phyloP scores from a whole-genome alignment of 2,797 vertebrate species.

The Rhinatrema bivittatum region DNA sequence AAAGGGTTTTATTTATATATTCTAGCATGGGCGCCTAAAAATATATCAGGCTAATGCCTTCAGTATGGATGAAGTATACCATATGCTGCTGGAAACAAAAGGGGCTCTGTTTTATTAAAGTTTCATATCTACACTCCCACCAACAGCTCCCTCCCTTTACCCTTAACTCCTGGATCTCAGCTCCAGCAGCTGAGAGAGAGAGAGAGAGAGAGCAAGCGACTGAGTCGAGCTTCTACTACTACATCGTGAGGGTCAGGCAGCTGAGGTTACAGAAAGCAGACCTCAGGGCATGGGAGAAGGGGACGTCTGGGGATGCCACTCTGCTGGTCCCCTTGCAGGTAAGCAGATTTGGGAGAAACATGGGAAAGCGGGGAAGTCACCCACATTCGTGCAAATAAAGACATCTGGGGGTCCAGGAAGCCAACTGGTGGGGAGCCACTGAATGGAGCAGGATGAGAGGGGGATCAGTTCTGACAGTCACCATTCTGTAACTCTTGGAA shows the following conservation, averaged over 20 bases:
- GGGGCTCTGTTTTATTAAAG: conserved; percentile 75
- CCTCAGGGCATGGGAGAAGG: too few relatives aligned
- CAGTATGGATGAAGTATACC: conserved; percentile 77
- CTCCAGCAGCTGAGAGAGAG: conserved; percentile 36
- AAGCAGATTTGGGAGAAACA: neutral
- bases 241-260: conserved; percentile 10
- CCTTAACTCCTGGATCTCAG: conserved; percentile 31
- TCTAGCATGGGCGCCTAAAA: conserved; percentile 43
- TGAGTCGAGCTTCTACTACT: too few relatives aligned
- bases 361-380: neutral
- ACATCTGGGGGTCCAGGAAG: too few relatives aligned
- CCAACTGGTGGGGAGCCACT: neutral
- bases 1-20: conserved; percentile 39
- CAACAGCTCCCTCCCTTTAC: conserved; percentile 52
- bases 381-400: too few relatives aligned
- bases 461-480: neutral
- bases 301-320: neutral
- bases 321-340: rapidly evolving
- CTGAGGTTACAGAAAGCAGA: conserved; percentile 8
- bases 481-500: too few relatives aligned
- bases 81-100: conserved; percentile 70
- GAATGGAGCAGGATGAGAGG: neutral
- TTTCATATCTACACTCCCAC: conserved; percentile 64
- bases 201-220: conserved; percentile 5
- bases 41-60: conserved; percentile 72